Percentiles rank a stretch among this genome's conserved stretches.
Conservation (phyloP, 2,888 invertebrate species). For the Phrixothrix hirtus region DNA sequence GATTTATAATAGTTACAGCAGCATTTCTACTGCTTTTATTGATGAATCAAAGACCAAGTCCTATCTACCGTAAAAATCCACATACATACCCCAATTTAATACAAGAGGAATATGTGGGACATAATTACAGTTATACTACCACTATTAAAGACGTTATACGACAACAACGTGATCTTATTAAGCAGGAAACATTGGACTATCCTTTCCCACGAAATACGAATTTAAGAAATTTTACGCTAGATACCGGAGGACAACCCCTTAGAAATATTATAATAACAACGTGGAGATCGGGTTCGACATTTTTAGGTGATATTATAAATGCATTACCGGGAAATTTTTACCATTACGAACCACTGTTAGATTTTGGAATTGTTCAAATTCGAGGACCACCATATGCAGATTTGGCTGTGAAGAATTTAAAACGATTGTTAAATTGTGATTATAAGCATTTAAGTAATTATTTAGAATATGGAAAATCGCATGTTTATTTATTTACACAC, state of each 20-base stretch:
- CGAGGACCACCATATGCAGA: conserved; percentile 73
- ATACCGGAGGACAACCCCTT: conserved; percentile 71
- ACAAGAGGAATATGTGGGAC: conserved; percentile 30
- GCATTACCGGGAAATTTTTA: conserved; percentile 85
- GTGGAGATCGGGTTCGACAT: conserved; percentile 90
- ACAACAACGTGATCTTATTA: conserved; percentile 60
- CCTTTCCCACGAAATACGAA: conserved; percentile 64
- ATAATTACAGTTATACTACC: conserved; percentile 26
- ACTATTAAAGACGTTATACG: conserved; percentile 63
- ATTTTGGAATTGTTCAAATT: conserved; percentile 81
- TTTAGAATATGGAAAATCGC: conserved; percentile 74
- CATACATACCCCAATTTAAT: conserved; percentile 33
- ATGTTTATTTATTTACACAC: conserved; percentile 81
- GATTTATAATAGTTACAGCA: conserved; percentile 21
- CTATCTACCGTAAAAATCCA: conserved; percentile 30
- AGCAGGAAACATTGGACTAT: conserved; percentile 64
- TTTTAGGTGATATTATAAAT: conserved; percentile 82
- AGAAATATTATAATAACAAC: conserved; percentile 82
- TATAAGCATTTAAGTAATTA: conserved; percentile 75
- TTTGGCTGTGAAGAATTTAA: conserved; percentile 68
- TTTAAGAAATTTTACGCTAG: conserved; percentile 70
- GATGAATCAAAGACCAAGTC: conserved; percentile 28
- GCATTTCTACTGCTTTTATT: conserved; percentile 24
- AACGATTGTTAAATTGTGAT: conserved; percentile 75
- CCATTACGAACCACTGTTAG: conserved; percentile 86